phyloP scores from a whole-genome alignment of 2,113 vertebrate species.

The Vidua macroura region DNA sequence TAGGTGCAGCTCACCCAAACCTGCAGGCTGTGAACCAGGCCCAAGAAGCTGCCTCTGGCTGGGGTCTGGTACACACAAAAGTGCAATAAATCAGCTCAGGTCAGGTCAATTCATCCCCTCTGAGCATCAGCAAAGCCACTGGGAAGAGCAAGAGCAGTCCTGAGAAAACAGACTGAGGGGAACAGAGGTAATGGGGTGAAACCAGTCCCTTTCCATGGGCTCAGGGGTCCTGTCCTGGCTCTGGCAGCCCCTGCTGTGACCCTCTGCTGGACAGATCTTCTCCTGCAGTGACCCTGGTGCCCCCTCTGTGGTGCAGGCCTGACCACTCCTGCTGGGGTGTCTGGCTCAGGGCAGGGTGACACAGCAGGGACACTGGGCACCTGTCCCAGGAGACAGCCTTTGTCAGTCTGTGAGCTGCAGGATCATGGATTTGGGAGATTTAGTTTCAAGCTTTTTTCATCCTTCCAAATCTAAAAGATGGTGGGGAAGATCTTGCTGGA shows the following conservation, averaged over 20 bases:
- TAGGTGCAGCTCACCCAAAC: background rate
- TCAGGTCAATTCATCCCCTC: background rate
- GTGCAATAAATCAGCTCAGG: background rate
- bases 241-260: background rate
- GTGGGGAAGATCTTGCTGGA: background rate
- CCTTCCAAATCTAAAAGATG: background rate
- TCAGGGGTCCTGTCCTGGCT: too few species aligned
- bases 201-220: background rate
- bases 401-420: background rate
- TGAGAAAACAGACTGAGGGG: background rate
- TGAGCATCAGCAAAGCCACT: background rate
- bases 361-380: background rate
- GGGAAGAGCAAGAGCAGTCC: background rate
- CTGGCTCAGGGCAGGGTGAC: background rate
- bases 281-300: background rate
- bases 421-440: background rate
- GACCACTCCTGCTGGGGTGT: fast-evolving
- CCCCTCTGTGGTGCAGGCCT: fast-evolving
- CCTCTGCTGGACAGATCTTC: background rate
- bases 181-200: background rate
- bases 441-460: constrained; percentile 6
- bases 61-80: background rate
- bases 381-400: background rate
- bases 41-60: background rate
- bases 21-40: background rate